Percentiles rank a stretch among this genome's conserved stretches.
phyloP scores from a whole-genome alignment of 2,113 vertebrate species.

The Leptodactylus fuscus region DNA sequence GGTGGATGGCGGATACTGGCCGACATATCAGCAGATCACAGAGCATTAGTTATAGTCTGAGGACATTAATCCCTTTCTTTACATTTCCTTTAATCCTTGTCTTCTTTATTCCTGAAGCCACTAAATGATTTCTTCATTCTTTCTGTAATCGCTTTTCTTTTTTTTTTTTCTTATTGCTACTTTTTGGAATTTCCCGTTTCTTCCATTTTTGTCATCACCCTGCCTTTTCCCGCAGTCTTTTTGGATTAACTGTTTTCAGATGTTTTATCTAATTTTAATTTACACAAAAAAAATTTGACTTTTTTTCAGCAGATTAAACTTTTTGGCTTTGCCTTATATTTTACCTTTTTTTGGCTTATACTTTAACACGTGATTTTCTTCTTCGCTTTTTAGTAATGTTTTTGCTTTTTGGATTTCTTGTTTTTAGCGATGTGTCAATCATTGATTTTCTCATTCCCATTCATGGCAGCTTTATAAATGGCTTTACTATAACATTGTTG shows the following conservation, averaged over 20 bases:
- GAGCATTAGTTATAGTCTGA: too few relatives aligned
- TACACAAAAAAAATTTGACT: background rate
- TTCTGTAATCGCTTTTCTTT: background rate
- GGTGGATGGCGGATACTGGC: too few relatives aligned
- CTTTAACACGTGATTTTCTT: background rate
- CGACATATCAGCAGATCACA: too few relatives aligned
- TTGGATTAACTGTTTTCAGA: background rate
- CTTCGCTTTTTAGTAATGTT: conserved; percentile 6
- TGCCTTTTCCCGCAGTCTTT: background rate
- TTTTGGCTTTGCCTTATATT: background rate
- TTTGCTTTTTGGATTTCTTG: background rate
- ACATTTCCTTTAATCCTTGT: background rate
- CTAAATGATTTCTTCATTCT: background rate
- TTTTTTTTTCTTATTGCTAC: background rate
- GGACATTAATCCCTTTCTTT: background rate
- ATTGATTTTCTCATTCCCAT: background rate
- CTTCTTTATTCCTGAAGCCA: background rate
- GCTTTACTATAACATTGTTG: background rate
- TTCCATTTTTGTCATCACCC: background rate
- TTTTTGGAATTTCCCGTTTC: background rate
- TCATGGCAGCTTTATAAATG: conserved; percentile 30
- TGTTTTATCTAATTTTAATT: background rate
- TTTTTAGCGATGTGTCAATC: background rate
- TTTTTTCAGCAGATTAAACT: background rate
- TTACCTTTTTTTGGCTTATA: background rate